A percentile compares a stretch with the other conserved stretches of the same genome.
Evolutionary conservation across 2,888 invertebrate genomes (phyloP).

Genomic region (Cheilosia impressa): DNA sequence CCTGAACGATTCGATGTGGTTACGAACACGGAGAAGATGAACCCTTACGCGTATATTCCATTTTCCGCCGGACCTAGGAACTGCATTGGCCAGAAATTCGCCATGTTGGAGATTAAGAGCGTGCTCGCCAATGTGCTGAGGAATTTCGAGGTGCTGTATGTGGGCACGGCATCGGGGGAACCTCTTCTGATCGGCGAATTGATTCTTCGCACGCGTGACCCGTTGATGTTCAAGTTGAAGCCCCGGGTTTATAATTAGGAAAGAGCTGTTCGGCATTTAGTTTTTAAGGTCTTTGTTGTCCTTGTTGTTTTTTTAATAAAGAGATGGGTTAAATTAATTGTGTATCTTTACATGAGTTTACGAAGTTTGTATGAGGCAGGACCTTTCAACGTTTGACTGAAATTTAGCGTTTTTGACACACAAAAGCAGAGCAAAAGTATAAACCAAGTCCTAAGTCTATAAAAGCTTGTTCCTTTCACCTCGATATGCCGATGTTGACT

Average conservation of each 20-base stretch:
- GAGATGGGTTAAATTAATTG: neutral
- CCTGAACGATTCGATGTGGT: slow-evolving; percentile 83
- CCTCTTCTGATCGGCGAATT: slow-evolving; percentile 81
- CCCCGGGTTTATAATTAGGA: slow-evolving; percentile 77
- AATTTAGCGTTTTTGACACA: too few species aligned
- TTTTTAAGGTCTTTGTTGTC: neutral
- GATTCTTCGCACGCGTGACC: slow-evolving; percentile 82
- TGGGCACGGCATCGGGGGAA: slow-evolving; percentile 77
- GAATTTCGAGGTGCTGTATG: slow-evolving; percentile 80
- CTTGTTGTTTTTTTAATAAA: neutral
- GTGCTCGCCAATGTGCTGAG: slow-evolving; percentile 81
- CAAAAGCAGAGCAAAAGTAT: too few species aligned
- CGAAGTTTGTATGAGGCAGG: too few species aligned
- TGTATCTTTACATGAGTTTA: neutral
- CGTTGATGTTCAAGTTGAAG: slow-evolving; percentile 80
- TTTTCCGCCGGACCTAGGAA: slow-evolving; percentile 83
- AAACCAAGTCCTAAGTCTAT: too few species aligned
- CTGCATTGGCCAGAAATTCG: slow-evolving; percentile 83
- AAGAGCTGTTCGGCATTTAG: neutral
- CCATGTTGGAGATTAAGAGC: slow-evolving; percentile 82
- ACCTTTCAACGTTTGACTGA: too few species aligned
- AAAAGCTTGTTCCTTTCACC: too few species aligned
- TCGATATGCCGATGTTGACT: too few species aligned
- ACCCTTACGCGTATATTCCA: slow-evolving; percentile 82
- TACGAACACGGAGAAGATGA: slow-evolving; percentile 80